A percentile compares a stretch with the other conserved stretches of the same genome.
These are phyloP conservation scores for Chiloscyllium plagiosum DNA, from an alignment of 2,113 vertebrate species.

Conservation along the genomic window DNA sequence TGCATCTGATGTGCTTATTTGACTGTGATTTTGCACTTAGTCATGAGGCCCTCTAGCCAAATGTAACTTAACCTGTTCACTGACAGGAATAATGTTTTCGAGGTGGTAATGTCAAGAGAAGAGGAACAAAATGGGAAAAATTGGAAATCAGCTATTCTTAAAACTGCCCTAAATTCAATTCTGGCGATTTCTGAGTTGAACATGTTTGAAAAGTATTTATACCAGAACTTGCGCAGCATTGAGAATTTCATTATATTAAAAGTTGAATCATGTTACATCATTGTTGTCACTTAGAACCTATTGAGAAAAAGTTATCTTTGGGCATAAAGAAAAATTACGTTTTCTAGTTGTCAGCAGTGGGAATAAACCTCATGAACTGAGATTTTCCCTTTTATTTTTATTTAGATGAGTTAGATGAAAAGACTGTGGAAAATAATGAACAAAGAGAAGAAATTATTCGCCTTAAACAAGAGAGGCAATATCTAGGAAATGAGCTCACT, in stretches of 20 bases:
- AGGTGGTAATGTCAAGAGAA: neutral
- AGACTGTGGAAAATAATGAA: conserved; percentile 66
- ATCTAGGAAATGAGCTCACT: conserved; percentile 59
- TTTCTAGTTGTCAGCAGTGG: neutral
- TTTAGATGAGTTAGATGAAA: conserved; percentile 71
- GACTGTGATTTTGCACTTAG: neutral
- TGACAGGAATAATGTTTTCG: too few relatives aligned
- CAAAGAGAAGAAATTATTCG: conserved; percentile 74
- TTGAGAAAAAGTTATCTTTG: neutral
- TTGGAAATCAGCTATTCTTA: neutral
- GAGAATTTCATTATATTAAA: neutral
- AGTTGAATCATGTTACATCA: neutral
- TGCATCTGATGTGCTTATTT: too few relatives aligned
- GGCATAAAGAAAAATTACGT: neutral
- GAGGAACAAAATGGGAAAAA: neutral
- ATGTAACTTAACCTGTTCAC: neutral
- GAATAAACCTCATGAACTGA: neutral
- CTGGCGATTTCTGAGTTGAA: neutral
- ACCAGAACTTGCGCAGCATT: neutral
- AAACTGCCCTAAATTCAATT: neutral
- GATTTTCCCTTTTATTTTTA: conserved; percentile 31
- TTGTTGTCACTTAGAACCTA: neutral
- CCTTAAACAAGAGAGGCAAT: conserved; percentile 71
- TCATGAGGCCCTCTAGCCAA: neutral
- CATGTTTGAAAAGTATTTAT: neutral